Base-by-base conservation (phyloP, 2,888 invertebrate species). In the Volucella bombylans region DNA sequence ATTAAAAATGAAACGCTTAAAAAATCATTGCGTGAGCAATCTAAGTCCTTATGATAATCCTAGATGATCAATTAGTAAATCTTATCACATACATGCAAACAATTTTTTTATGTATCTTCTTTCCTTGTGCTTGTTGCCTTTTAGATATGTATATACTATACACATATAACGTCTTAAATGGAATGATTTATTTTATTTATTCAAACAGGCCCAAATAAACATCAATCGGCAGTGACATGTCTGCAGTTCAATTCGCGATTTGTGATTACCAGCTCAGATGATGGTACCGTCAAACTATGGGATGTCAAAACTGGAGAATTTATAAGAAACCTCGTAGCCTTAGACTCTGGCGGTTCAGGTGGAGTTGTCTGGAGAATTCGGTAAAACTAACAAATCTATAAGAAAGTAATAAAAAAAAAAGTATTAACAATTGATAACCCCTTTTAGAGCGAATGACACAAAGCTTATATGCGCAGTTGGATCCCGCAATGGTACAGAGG, bases 231-330 rank as follows among this genome's bases (percentile, higher is more conserved):
- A 67, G 99, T 99, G 74, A 99, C 99, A 52, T 99, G 99, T 92
- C 94, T 99, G 87, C 99, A 99, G 92, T 98, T 99, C 89, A 98
- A 98, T 93, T 96, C 96, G 90, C 96, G 97, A 86, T 98, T 99
- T 93, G 99, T 99, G 87, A 98, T 99, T 89, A 99, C 99, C 31
- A 99, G 99, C 12, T 99, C 99, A 1, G 99, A 99, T 91, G 99
- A 99, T 92, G 99, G 99, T 73, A 99, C 99, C 1, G 99, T 99
- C 15, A 99, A 99, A 92, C 93, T 99, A 79, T 99, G 99, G 99
- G 99, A 99, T 92, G 96, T 99, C 59, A 96, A 96, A 91, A 98
- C 98, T 71, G 98, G 97, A 91, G 97, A 98, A 90, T 99, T 99
- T 92, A 96, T 99, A 87, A 95, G 99, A 86, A 98, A 99, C 93